These are phyloP conservation scores for Theocolax elegans DNA, from an alignment of 1,140 invertebrate genomes.

Conservation along the genomic window DNA sequence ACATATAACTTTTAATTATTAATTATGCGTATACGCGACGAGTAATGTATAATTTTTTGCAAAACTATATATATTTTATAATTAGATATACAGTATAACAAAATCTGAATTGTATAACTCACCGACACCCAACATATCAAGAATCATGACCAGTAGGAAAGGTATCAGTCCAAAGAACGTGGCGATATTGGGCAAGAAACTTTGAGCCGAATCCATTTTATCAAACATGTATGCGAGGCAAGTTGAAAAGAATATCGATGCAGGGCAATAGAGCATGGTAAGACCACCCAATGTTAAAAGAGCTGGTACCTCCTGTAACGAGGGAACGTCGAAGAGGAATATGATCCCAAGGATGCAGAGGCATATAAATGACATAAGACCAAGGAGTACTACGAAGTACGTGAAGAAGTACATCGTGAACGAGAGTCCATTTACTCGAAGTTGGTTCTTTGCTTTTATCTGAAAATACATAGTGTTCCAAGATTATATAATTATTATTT, in stretches of 20 bases:
- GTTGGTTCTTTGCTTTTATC: conserved; percentile 85
- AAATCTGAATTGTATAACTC: conserved; percentile 55
- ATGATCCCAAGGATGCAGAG: conserved; percentile 76
- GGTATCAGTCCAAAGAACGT: conserved; percentile 80
- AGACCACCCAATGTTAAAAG: conserved; percentile 75
- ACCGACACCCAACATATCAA: conserved; percentile 79
- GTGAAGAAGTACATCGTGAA: conserved; percentile 83
- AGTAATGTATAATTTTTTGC: too few relatives aligned
- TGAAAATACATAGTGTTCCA: too few relatives aligned
- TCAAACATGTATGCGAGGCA: conserved; percentile 84
- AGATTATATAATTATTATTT: neutral
- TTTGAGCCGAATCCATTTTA: conserved; percentile 83
- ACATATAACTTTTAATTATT: neutral
- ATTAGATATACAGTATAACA: neutral
- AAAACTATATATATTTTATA: too few relatives aligned
- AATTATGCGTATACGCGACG: too few relatives aligned
- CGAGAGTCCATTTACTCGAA: conserved; percentile 83
- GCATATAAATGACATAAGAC: conserved; percentile 77
- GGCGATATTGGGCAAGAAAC: conserved; percentile 80
- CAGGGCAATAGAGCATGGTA: conserved; percentile 78
- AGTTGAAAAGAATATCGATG: conserved; percentile 80
- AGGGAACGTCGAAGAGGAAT: conserved; percentile 75
- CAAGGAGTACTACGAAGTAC: conserved; percentile 78
- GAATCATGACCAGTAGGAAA: conserved; percentile 75
- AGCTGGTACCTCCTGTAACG: conserved; percentile 75